Evolutionary conservation across 2,888 invertebrate genomes (phyloP).

Genomic region (Gryllus longicercus): DNA sequence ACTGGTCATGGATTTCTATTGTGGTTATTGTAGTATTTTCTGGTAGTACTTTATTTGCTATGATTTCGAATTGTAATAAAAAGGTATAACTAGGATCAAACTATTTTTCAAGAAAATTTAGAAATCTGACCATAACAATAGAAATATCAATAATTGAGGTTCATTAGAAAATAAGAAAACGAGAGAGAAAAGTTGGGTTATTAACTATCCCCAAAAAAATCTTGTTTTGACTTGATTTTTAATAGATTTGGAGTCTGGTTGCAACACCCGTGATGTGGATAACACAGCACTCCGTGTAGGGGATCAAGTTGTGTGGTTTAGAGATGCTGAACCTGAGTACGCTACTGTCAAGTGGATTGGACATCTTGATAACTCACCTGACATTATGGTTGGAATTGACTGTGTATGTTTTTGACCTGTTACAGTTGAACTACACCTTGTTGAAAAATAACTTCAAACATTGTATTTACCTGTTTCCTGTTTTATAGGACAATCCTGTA

Average conservation of each 20-base stretch:
- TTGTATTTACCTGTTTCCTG: slow-evolving; percentile 23
- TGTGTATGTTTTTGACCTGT: slow-evolving; percentile 39
- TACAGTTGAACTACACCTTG: too few relatives aligned
- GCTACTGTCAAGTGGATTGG: slow-evolving; percentile 37
- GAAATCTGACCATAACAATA: too few relatives aligned
- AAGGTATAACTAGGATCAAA: too few relatives aligned
- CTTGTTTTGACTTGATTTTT: background rate
- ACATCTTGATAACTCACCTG: slow-evolving; percentile 30
- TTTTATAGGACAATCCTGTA: slow-evolving; percentile 50
- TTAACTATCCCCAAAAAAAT: too few relatives aligned
- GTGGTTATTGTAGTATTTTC: too few relatives aligned
- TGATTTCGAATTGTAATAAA: too few relatives aligned
- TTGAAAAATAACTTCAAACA: background rate
- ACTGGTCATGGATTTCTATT: too few relatives aligned
- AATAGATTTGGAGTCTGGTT: slow-evolving; percentile 30
- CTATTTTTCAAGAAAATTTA: too few relatives aligned
- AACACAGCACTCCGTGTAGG: slow-evolving; percentile 37
- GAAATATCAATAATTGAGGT: too few relatives aligned
- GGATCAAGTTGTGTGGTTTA: slow-evolving; percentile 41
- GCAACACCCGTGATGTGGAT: slow-evolving; percentile 23
- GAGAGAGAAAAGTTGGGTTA: too few relatives aligned
- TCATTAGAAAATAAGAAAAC: too few relatives aligned
- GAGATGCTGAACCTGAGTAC: slow-evolving; percentile 36
- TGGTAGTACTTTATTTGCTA: too few relatives aligned
- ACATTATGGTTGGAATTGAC: slow-evolving; percentile 38